Conservation (phyloP, 2,888 invertebrate genomes). For the Clostera curtula region DNA sequence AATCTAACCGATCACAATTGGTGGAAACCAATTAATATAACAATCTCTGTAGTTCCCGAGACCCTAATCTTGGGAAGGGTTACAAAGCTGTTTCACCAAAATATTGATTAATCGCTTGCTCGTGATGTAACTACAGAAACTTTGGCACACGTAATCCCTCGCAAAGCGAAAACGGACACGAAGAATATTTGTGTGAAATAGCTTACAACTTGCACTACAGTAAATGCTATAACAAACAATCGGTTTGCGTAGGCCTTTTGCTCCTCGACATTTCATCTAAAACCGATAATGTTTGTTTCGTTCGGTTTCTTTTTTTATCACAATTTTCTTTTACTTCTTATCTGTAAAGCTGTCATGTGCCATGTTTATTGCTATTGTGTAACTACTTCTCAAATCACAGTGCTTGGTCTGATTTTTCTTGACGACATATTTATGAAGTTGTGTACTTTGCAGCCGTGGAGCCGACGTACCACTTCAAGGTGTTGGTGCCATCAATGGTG, state of each 20-base stretch:
- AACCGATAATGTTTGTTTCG: no score
- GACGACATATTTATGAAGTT: conserved; percentile 18
- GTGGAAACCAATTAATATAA: conserved; percentile 13
- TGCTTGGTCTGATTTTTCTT: conserved; percentile 17
- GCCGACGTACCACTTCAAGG: conserved; percentile 96
- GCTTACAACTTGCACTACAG: background rate
- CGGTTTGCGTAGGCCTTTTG: no score
- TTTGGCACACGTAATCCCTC: conserved; percentile 7
- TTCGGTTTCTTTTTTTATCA: no score
- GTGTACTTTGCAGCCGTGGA: conserved; percentile 79
- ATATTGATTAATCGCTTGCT: conserved; percentile 23
- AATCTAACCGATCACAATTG: no score
- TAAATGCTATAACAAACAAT: no score
- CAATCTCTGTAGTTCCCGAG: conserved; percentile 8
- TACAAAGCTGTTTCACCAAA: conserved; percentile 9
- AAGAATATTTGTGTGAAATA: background rate
- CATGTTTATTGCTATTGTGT: no score
- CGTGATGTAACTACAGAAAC: conserved; percentile 5
- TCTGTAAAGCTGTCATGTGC: no score
- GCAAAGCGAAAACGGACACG: conserved; percentile 4
- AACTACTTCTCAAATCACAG: conserved; percentile 21
- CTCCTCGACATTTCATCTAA: no score
- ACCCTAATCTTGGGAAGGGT: conserved; percentile 16
- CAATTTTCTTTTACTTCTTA: no score
- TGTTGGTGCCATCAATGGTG: conserved; percentile 96